Percentiles rank a stretch among this genome's conserved stretches.
These are phyloP conservation scores for Drosophila elegans DNA, from an alignment of 1,140 invertebrate genomes.

Conservation along the genomic window DNA sequence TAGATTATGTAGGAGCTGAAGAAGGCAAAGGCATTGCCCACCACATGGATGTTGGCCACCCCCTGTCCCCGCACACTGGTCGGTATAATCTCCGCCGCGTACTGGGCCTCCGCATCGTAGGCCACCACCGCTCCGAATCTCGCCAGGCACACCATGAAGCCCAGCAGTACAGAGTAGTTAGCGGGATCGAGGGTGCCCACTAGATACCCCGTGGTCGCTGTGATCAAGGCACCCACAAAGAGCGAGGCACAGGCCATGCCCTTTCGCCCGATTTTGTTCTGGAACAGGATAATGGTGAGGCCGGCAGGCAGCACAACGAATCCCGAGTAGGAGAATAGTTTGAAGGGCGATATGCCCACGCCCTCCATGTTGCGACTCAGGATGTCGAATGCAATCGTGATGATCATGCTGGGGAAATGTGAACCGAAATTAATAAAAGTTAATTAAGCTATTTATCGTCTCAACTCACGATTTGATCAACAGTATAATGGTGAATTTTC, in stretches of 20 bases:
- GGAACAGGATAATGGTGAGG: constrained; percentile 86
- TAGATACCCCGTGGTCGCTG: constrained; percentile 73
- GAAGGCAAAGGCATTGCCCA: constrained; percentile 85
- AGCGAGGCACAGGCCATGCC: constrained; percentile 86
- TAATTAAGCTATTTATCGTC: fast-evolving
- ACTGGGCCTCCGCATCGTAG: constrained; percentile 88
- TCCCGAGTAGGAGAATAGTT: constrained; percentile 86
- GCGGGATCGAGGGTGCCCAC: constrained; percentile 70
- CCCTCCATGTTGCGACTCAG: constrained; percentile 87
- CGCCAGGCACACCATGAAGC: constrained; percentile 85
- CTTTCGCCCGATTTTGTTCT: constrained; percentile 87
- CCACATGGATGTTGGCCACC: constrained; percentile 86
- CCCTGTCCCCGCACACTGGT: constrained; percentile 87
- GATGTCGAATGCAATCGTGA: constrained; percentile 87
- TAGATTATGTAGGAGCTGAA: constrained; percentile 82
- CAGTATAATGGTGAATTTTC: constrained; percentile 86
- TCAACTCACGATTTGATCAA: constrained; percentile 87
- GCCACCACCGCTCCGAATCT: constrained; percentile 87
- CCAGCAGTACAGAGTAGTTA: constrained; percentile 58
- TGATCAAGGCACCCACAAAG: constrained; percentile 86
- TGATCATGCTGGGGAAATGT: constrained; percentile 85
- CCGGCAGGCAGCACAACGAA: constrained; percentile 85
- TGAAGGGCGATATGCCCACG: constrained; percentile 86
- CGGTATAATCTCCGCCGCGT: constrained; percentile 88
- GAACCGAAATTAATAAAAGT: background rate